phyloP scores from a whole-genome alignment of 2,797 vertebrate species.

The Phrynocephalus vlangalii region DNA sequence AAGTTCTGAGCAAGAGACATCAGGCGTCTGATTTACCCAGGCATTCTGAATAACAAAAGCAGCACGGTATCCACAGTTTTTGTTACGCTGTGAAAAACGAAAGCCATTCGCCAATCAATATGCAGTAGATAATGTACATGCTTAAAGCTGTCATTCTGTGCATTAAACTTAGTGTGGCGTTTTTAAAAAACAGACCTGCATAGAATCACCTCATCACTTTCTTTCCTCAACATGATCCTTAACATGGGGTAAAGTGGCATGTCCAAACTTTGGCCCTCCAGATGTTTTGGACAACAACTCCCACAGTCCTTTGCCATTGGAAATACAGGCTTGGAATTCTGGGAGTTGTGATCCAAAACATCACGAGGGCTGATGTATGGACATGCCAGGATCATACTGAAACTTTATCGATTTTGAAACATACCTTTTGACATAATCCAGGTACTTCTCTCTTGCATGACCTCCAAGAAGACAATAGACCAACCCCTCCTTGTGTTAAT shows the following conservation, averaged over 20 bases:
- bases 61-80: too few species aligned
- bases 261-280: too few species aligned
- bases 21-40: background rate
- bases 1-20: background rate
- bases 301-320: too few species aligned
- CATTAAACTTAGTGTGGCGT: background rate
- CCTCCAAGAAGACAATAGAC: constrained; percentile 1
- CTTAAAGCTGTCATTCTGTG: background rate
- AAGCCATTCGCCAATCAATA: background rate
- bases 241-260: constrained; percentile 5
- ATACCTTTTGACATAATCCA: constrained; percentile 2
- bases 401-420: constrained; percentile 36
- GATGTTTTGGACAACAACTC: too few species aligned
- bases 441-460: constrained; percentile 25
- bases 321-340: too few species aligned
- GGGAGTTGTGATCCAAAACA: too few species aligned
- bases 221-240: background rate
- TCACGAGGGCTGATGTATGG: too few species aligned
- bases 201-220: background rate
- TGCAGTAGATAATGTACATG: too few species aligned
- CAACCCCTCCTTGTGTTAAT: background rate
- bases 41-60: background rate
- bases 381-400: background rate
- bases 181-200: background rate
- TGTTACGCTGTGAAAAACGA: background rate